Evolutionary conservation across 2,113 vertebrate species (phyloP), one percentile per base, ranked within the genome.

Genomic region (Platysteira castanea): DNA sequence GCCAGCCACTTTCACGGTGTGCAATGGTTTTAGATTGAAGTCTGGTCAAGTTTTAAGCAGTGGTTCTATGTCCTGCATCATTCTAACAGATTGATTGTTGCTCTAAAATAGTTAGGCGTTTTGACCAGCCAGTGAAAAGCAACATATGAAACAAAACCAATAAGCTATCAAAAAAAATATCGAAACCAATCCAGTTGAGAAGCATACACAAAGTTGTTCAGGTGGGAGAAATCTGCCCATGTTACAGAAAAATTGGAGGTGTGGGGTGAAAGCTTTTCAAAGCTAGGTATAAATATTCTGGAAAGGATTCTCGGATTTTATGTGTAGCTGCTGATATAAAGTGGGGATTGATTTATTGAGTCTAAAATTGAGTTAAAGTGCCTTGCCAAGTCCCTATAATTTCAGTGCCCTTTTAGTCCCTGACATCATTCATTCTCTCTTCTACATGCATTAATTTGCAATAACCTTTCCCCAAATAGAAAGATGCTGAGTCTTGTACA

Each of bases 381-480:
- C 19, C 50, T 61, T 83, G 53, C 80, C 81, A 82, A 82, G 78
- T n/a, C 39, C 10, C 13, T 63, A 0, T 57, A 63, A 89, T 76
- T 93, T 78, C 73, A 56, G 5, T 79, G 52, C 9, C 35, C 69
- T 89, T 89, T 93, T 91, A 89, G 35, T 70, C 13, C 3, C 18
- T 69, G 18, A 73, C 49, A 75, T 47, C 57, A 47, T 28, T 87
- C 52, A 68, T 41, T 56, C 74, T 93, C 26, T 63, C 16, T 67
- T 74, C 31, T 57, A 21, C 30, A 2, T 50, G 11, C 52, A 70
- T 90, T 85, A 67, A 91, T 90, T 85, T 80, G 11, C 33, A 74
- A 42, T 87, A 90, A 69, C 67, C 87, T 88, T 95, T 80, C 63
- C n/a, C 16, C 49, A 49, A 59, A 63, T 1, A 81, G 54, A 86